These are phyloP conservation scores for Oceanodroma leucorhoa DNA, from an alignment of 2,797 vertebrate species.

Conservation along the genomic window DNA sequence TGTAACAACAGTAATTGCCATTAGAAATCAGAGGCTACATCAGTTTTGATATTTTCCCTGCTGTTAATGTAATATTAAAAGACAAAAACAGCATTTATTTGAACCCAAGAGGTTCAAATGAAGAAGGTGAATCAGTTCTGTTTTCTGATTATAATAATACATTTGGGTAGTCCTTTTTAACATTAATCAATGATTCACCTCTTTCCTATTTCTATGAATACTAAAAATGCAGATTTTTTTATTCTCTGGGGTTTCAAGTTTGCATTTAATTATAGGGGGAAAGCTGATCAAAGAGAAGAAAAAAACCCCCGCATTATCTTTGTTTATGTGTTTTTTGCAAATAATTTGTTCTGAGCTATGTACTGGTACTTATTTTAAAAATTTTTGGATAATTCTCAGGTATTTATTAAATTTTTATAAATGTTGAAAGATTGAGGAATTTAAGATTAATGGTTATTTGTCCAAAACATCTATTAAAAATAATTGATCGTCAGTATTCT, in stretches of 20 bases:
- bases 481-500: background rate
- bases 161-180: background rate
- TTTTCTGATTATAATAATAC: constrained; percentile 16
- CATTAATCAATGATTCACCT: background rate
- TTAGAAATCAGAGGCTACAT: background rate
- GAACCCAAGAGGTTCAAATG: background rate
- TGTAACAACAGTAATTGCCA: background rate
- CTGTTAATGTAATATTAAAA: background rate
- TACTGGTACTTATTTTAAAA: background rate
- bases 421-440: background rate
- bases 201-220: background rate
- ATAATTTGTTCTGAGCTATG: background rate
- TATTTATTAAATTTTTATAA: background rate
- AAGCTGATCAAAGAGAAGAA: background rate
- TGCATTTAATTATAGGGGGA: background rate
- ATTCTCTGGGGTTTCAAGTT: background rate
- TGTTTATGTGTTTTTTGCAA: background rate
- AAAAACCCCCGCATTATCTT: fast-evolving
- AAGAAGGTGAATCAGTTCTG: background rate
- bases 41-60: background rate
- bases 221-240: background rate
- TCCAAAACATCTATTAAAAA: background rate
- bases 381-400: background rate
- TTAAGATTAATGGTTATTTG: background rate
- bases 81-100: background rate